phyloP scores from a whole-genome alignment of 2,113 vertebrate genomes.

The Perccottus glenii region DNA sequence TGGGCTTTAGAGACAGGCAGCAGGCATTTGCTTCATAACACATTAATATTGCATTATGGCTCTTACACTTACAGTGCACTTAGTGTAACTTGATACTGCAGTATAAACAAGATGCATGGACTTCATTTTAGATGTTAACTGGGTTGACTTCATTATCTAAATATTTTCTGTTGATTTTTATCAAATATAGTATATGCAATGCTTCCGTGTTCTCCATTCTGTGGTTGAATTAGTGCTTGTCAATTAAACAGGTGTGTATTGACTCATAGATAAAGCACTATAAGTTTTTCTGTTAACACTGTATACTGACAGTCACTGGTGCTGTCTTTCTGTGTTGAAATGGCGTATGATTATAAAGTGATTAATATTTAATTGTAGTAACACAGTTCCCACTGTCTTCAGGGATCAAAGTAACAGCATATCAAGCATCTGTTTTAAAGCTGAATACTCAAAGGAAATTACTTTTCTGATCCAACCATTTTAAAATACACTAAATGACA shows the following conservation, averaged over 20 bases:
- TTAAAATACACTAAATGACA: constrained; percentile 5
- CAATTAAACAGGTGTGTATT: constrained; percentile 12
- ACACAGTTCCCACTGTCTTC: constrained; percentile 25
- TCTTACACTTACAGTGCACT: constrained; percentile 38
- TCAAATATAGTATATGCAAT: background rate
- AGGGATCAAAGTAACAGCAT: constrained; percentile 22
- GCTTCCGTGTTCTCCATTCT: constrained; percentile 15
- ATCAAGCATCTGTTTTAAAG: constrained; percentile 21
- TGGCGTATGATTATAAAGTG: constrained; percentile 13
- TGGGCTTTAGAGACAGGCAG: constrained; percentile 12
- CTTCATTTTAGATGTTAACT: constrained; percentile 15
- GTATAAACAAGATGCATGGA: constrained; percentile 45
- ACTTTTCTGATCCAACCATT: constrained; percentile 10
- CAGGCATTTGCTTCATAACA: constrained; percentile 22
- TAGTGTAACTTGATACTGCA: constrained; percentile 39
- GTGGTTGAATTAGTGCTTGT: constrained; percentile 26
- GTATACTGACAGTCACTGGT: background rate
- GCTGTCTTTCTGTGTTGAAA: background rate
- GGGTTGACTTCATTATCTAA: background rate
- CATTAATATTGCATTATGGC: constrained; percentile 41
- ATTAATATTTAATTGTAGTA: constrained; percentile 42
- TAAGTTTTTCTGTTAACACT: background rate
- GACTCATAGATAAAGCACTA: constrained; percentile 39
- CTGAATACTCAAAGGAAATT: constrained; percentile 31
- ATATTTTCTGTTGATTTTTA: background rate